Evolutionary conservation across 2,888 invertebrate genomes (phyloP), one percentile per base, ranked within the genome.

Genomic region (Ennomos fuscantarius): DNA sequence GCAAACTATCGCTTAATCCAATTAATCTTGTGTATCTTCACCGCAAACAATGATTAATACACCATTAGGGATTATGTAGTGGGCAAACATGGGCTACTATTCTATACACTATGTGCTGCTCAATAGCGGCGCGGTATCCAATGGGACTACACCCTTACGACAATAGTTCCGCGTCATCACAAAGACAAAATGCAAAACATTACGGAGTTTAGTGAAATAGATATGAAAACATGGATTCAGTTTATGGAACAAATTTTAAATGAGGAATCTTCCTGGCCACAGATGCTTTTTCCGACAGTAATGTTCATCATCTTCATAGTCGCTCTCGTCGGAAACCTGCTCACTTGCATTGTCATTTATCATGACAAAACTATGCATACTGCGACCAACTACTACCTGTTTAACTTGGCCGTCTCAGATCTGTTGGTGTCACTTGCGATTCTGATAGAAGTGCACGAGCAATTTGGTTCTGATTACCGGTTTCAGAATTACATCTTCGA

Each of bases 321-420:
- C 32, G 79, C 84, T 31, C 56, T 86, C 1, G 62, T 83, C 2
- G 89, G 87, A 0, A 89, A 91, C 59, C 55, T 90, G 44, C 68
- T 93, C 65, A 84, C 91, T 57, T 86, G 89, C 73, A 62, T 90
- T 72, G 76, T 93, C 67, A 76, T 89, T 52, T 87, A 84, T 66
- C 78, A 70, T 40, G 87, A 89, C 59, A 84, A 70, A 48, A 80
- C 77, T 15, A 87, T 89, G 88, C 88, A 86, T 53, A 87, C 89
- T 0, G 84, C 82, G 0, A 90, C 87, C 11, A 89, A 90, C 61
- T 87, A 77, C 50, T 90, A 89, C 60, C 69, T 90, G 1, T 87
- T 89, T 54, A 82, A 88, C 63, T 70, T 90, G 60, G 89, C 89
- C 0, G 73, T 86, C 5, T 86, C 89, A 0, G 90, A 90, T 58